Percentiles rank a stretch among this genome's conserved stretches.
Conservation (phyloP, 2,888 invertebrate genomes). For the Choristoneura rosaceana region DNA sequence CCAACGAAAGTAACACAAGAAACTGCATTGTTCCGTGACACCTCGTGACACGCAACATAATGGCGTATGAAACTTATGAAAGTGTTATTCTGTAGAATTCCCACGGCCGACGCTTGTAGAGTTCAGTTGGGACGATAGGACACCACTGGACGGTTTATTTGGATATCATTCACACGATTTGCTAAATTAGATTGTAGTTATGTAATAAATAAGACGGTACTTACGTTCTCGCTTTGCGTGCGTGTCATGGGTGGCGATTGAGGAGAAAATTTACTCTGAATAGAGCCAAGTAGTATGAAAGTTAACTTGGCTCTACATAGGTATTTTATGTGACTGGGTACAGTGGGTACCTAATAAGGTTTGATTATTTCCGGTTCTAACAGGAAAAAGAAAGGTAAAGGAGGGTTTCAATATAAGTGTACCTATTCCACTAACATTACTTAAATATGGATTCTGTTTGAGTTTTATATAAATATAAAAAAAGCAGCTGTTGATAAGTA, state of each 20-base stretch:
- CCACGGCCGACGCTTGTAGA: slow-evolving; percentile 51
- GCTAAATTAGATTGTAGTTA: slow-evolving; percentile 9
- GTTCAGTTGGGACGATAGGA: slow-evolving; percentile 47
- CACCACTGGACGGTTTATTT: neutral
- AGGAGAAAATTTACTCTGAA: neutral
- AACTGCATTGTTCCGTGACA: slow-evolving; percentile 57
- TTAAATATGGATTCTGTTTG: too few species aligned
- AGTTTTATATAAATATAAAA: too few species aligned
- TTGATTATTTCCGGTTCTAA: neutral
- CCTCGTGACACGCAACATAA: slow-evolving; percentile 39
- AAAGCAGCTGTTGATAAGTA: too few species aligned
- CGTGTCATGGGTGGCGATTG: neutral
- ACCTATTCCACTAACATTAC: too few species aligned
- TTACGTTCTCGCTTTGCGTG: slow-evolving; percentile 4
- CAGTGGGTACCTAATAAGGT: neutral
- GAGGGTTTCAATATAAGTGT: too few species aligned
- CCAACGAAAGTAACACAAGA: slow-evolving; percentile 53
- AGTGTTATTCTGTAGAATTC: slow-evolving; percentile 44
- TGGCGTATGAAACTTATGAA: slow-evolving; percentile 44
- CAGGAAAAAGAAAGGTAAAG: neutral
- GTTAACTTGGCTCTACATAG: neutral
- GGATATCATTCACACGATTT: slow-evolving; percentile 6
- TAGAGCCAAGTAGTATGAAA: neutral
- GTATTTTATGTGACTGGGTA: neutral
- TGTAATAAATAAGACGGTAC: neutral